Percentiles rank a stretch among this genome's conserved stretches.
These are phyloP conservation scores for Diabrotica virgifera DNA, from an alignment of 1,140 invertebrate genomes.

Conservation along the genomic window DNA sequence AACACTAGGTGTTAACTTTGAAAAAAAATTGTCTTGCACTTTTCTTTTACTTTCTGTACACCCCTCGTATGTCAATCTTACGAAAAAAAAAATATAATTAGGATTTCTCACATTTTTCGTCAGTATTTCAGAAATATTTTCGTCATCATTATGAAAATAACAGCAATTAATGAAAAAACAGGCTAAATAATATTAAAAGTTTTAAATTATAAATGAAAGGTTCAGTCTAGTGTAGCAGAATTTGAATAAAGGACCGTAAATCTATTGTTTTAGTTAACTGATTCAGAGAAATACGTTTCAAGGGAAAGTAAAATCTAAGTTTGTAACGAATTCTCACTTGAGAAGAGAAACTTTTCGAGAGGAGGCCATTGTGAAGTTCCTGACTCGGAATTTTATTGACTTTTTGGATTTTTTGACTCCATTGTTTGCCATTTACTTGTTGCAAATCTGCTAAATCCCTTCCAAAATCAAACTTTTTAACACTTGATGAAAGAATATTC, in stretches of 20 bases:
- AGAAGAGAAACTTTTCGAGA: not conserved
- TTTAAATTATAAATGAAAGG: not conserved
- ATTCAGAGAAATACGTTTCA: not conserved
- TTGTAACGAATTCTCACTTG: not conserved
- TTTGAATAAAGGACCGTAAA: slow-evolving; percentile 2
- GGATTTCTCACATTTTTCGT: too few species aligned
- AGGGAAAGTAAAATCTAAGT: not conserved
- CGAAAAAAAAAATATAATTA: too few species aligned
- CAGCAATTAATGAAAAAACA: too few species aligned
- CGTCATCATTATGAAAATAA: too few species aligned
- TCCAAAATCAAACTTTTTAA: not conserved
- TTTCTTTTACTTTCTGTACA: too few species aligned
- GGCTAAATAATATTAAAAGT: not conserved
- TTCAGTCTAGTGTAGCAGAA: not conserved
- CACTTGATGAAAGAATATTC: not conserved
- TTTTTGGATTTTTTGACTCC: not conserved
- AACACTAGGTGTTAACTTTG: too few species aligned
- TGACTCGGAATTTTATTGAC: not conserved
- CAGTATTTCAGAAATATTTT: too few species aligned
- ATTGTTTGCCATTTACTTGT: not conserved
- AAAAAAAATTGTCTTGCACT: too few species aligned
- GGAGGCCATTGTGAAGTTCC: not conserved
- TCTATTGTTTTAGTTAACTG: not conserved
- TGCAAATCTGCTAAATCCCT: not conserved
- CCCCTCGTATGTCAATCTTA: too few species aligned